Base-by-base conservation (phyloP, 2,888 invertebrate species). In the Morinoia aosen region DNA sequence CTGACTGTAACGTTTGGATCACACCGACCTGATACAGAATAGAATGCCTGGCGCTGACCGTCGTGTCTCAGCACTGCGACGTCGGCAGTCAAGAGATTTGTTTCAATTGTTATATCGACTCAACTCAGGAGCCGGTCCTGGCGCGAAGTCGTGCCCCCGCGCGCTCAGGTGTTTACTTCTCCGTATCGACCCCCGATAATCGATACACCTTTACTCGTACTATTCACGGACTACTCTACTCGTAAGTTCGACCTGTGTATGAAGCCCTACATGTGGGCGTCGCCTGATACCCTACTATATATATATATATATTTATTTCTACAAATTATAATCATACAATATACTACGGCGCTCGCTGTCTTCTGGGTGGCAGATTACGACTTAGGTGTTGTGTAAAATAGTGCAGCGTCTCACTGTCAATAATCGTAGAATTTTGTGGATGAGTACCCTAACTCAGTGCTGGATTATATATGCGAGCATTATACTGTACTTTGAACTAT, bases 131-230 rank as follows among this genome's bases (percentile, higher is more conserved):
- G 48, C 40, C 90, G 16, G 90, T 90, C 39, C 40, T 14, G 90
- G 90, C 39, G 90, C 56, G 57, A 57, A 57, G 12, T 57, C 93
- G 93, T 57, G n/a, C 57, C 93, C 57, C 48, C 58, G n/a, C 25
- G 7, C 57, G 39, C 93, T 93, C 93, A 93, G 93, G 93, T 93
- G 93, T 93, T 93, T 93, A 57, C 93, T 57, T 93, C 91, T 91
- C 91, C 39, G 93, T 93, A 93, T 93, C 93, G 93, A 93, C 93
- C 93, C 48, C 76, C 33, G 57, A 48, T 57, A 93, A 93, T 93
- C 93, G 48, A 93, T 93, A 93, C 93, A 90, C 40, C 40, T 90
- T 48, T 14, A 14, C 14, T 14, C 39, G 90, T 90, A 90, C 90
- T 76, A 76, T 76, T 76, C 76, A 76, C 76, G 76, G 76, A 33